Percentiles rank a stretch among this genome's conserved stretches.
Conservation (phyloP, 2,797 vertebrate genomes). For the Spinibarbus caldwelli region DNA sequence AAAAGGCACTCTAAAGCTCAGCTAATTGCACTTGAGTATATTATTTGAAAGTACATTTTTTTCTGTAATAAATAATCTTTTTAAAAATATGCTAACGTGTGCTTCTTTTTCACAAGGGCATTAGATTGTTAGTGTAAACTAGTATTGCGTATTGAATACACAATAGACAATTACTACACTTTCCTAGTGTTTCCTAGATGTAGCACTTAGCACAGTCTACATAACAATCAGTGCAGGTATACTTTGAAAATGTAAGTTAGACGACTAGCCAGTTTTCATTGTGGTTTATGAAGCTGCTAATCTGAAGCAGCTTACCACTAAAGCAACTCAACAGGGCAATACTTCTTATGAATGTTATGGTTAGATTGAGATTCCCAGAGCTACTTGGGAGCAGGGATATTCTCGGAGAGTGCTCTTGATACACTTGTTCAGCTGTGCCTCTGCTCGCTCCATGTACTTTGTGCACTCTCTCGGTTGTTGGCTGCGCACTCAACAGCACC, state of each 20-base stretch:
- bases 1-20: not conserved
- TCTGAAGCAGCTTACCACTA: not conserved
- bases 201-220: not conserved
- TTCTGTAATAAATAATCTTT: not conserved
- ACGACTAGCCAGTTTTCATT: not conserved
- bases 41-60: not conserved
- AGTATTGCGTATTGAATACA: too few relatives aligned
- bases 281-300: not conserved
- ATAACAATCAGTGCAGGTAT: not conserved
- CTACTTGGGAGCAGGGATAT: conserved; percentile 26
- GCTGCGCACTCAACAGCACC: conserved; percentile 1
- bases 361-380: conserved; percentile 3
- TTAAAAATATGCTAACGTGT: not conserved
- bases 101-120: not conserved
- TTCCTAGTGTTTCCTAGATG: not conserved
- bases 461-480: not conserved
- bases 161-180: not conserved
- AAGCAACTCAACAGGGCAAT: not conserved
- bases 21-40: not conserved
- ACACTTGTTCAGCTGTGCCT: conserved; percentile 32
- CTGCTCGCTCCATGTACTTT: conserved; percentile 19
- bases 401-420: conserved; percentile 28
- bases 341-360: not conserved
- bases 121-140: not conserved
- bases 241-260: not conserved